Evolutionary conservation across 2,113 vertebrate genomes (phyloP), one percentile per base, ranked within the genome.

Genomic region (Rutilus rutilus): DNA sequence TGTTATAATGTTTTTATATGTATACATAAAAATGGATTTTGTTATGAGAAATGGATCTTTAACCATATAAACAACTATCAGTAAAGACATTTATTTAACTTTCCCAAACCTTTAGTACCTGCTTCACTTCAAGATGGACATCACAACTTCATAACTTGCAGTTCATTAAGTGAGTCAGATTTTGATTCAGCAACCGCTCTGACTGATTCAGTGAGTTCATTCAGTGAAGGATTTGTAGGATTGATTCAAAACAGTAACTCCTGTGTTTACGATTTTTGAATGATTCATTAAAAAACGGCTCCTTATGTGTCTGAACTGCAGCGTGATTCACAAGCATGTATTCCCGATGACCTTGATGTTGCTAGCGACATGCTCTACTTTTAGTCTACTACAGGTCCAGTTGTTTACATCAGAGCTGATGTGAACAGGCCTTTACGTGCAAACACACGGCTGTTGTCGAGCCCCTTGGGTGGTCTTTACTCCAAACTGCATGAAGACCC

Each of bases 391-490:
- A 33, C 27, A 15, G 6, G 27, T 67, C 64, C 9, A 42, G 67
- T 30, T 27, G 42, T 76, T 52, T 76, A 52, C 74, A 76, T 52
- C 47, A 76, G 27, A 77, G 27, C 27, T 33, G 15, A 19, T 19
- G 42, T 50, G n/a, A 83, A 71, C 50, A 54, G 27, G 15, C 30
- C 21, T 82, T 67, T 25, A 83, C 21, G 54, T 39, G 21, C 23
- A 73, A 57, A 79, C 8, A n/a, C 10, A 30, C 3, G 1, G 19
- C 19, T 62, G 27, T 60, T 65, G 23, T 9, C 25, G 39, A 81
- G n/a, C 10, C 65, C 50, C 45, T 54, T 83, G 81, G 47, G 81
- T 83, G 81, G 81, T 73, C 81, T 69, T 50, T 11, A 69, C 39
- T 5, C 23, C 5, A 50, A 69, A 54, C 27, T 69, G 60, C 27